Conservation (phyloP, 1,140 invertebrate species). For the Ditylenchus dipsaci region DNA sequence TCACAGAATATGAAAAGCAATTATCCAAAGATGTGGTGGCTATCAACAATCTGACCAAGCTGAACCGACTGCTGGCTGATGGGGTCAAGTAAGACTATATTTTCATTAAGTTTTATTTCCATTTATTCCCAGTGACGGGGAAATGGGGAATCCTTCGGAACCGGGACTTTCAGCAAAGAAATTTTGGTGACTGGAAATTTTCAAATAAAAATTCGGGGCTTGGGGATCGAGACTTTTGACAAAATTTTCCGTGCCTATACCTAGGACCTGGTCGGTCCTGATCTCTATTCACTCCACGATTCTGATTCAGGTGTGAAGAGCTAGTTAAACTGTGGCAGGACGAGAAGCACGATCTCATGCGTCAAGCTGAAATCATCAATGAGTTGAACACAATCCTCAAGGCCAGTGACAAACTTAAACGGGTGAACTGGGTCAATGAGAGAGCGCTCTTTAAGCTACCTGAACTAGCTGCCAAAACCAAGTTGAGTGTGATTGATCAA, state of each 20-base stretch:
- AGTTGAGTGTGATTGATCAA: slow-evolving; percentile 31
- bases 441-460: slow-evolving; percentile 35
- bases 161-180: too few species aligned
- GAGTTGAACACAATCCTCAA: slow-evolving; percentile 36
- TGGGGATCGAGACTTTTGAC: neutral
- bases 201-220: neutral
- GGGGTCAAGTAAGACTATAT: slow-evolving; percentile 22
- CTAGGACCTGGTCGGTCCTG: too few species aligned
- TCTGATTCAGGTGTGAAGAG: slow-evolving; percentile 42
- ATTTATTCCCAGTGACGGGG: too few species aligned
- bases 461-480: slow-evolving; percentile 30
- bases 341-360: slow-evolving; percentile 38
- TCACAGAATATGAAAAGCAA: neutral
- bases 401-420: slow-evolving; percentile 38
- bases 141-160: too few species aligned
- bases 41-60: slow-evolving; percentile 26
- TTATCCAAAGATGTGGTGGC: slow-evolving; percentile 19
- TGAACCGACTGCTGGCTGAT: slow-evolving; percentile 38
- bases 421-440: slow-evolving; percentile 39
- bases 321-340: slow-evolving; percentile 29
- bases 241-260: too few species aligned
- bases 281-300: neutral
- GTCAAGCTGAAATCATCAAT: slow-evolving; percentile 29
- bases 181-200: too few species aligned
- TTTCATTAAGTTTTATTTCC: slow-evolving; percentile 7